Base-by-base conservation (phyloP, 2,888 invertebrate genomes). In the Hirtodrosophila confusa region DNA sequence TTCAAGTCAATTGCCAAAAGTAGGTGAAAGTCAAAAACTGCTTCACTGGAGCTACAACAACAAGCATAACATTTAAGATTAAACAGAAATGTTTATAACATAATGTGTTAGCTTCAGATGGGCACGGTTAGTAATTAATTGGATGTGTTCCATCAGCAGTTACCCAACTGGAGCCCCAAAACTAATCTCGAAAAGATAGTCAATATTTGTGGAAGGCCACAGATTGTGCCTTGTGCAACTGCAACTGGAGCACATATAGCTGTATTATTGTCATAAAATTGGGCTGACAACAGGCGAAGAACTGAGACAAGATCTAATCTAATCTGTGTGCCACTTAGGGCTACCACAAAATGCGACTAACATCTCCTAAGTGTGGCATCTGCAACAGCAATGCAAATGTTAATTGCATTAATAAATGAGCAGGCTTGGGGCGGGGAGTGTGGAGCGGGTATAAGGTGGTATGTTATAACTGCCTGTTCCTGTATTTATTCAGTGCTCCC, bases 401-500 rank as follows among this genome's bases (percentile, higher is more conserved):
- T 86, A 80, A 85, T 85, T 88, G 86, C 86, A 85, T 85, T 88
- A 78, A 85, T 85, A 88, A 85, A 63, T 70, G 71, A 76, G 51
- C 47, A 45, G 41, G 6, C 3, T 12, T n/a, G n/a, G 9, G 33
- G 27, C 23, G 47, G 29, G 35, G 11, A 33, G 39, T 0, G 48
- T 9, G 3, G 10, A 68, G 57, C 37, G 24, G 11, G 3, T 17
- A n/a, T 31, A 31, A n/a, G 17, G 33, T 39, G 41, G 31, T 7
- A 10, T 37, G 23, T 11, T 27, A 3, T 24, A 8, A 11, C 50
- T 53, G 45, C 61, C 54, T 24, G 24, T 47, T 57, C 33, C 50
- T 47, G 29, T 49, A 31, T 57, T 69, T 50, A 17, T 31, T 51
- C 29, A 24, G 9, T 8, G 31, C 40, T 31, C 39, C 5, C 1